phyloP scores from a whole-genome alignment of 2,113 vertebrate species.

The Xiphophorus couchianus region DNA sequence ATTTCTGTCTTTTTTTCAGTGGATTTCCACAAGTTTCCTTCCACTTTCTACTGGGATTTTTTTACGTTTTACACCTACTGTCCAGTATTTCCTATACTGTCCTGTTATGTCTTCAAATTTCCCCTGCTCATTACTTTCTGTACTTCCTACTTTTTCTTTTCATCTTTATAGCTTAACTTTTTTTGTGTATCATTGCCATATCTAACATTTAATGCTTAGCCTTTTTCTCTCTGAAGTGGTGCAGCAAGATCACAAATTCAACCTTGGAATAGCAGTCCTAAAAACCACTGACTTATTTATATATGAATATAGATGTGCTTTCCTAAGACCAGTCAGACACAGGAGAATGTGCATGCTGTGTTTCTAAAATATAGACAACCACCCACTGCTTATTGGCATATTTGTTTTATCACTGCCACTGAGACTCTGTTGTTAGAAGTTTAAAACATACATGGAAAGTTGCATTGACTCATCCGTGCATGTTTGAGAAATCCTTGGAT shows the following conservation, averaged over 20 bases:
- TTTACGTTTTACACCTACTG: constrained; percentile 3
- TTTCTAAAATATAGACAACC: not conserved
- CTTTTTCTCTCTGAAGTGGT: constrained; percentile 31
- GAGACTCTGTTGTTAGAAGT: not conserved
- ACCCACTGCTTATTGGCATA: not conserved
- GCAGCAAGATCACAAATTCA: constrained; percentile 21
- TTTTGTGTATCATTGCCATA: not conserved
- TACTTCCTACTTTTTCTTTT: not conserved
- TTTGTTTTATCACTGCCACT: not conserved
- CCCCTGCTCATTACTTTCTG: not conserved
- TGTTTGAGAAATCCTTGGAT: too few relatives aligned
- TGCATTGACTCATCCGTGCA: too few relatives aligned
- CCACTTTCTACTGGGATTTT: constrained; percentile 21
- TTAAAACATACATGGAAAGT: too few relatives aligned
- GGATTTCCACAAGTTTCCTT: constrained; percentile 28
- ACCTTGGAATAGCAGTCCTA: constrained; percentile 22
- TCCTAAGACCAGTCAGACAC: not conserved
- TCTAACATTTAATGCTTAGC: not conserved
- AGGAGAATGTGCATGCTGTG: not conserved
- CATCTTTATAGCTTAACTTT: not conserved
- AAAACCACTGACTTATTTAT: not conserved
- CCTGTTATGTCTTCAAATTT: not conserved
- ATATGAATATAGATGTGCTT: constrained; percentile 3
- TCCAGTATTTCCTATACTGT: not conserved
- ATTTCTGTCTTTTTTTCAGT: constrained; percentile 6